A percentile compares a stretch with the other conserved stretches of the same genome.
These are phyloP conservation scores for Glareola pratincola DNA, from an alignment of 2,113 vertebrate genomes.

Conservation along the genomic window DNA sequence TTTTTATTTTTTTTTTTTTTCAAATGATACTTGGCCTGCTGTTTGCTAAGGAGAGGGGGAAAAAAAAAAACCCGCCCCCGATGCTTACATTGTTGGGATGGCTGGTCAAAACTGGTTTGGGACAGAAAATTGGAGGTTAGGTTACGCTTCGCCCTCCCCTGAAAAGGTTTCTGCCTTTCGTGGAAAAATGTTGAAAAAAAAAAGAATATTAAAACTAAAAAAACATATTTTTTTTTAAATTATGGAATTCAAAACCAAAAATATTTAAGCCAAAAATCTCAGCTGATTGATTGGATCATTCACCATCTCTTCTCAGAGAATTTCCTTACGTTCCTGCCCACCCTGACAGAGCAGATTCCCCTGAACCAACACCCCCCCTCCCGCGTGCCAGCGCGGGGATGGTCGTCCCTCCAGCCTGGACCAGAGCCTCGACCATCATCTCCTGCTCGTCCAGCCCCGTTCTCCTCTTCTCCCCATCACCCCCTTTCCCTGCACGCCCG, in stretches of 20 bases:
- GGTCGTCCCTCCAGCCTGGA: not conserved
- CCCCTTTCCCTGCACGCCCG: fast-evolving
- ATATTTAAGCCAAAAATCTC: not conserved
- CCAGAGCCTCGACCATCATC: not conserved
- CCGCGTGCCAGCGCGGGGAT: fast-evolving
- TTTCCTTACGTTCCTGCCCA: fast-evolving
- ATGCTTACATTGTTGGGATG: not conserved
- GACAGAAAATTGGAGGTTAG: not conserved
- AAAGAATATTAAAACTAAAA: not conserved
- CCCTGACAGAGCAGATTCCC: not conserved
- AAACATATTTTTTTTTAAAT: not conserved
- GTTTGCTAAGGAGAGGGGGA: not conserved
- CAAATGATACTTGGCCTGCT: not conserved
- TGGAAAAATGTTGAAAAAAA: not conserved
- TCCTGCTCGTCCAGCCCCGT: not conserved
- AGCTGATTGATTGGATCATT: not conserved
- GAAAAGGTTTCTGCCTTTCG: not conserved
- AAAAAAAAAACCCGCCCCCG: not conserved
- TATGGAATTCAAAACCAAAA: not conserved
- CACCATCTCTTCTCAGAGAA: not conserved
- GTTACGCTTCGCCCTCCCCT: not conserved
- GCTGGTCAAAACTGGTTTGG: not conserved
- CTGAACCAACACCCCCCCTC: fast-evolving
- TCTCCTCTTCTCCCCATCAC: not conserved
- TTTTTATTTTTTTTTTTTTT: not conserved